Evolutionary conservation across 1,140 invertebrate genomes (phyloP).

Genomic region (Thrips palmi): DNA sequence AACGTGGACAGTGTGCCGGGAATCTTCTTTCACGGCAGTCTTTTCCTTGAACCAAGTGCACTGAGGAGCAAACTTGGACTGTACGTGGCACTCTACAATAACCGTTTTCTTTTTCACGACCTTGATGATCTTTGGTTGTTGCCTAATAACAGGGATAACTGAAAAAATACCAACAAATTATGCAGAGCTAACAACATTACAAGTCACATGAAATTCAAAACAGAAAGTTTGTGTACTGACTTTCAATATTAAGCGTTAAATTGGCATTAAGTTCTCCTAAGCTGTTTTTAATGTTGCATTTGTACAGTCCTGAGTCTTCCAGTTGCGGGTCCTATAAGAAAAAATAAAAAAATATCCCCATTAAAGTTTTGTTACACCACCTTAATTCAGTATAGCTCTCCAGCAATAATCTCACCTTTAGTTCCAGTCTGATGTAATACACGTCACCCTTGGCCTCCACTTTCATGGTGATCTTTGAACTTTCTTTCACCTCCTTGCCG

Average conservation of each 20-base stretch:
- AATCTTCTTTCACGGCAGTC: slow-evolving; percentile 53
- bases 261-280: slow-evolving; percentile 93
- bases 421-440: slow-evolving; percentile 76
- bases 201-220: background rate
- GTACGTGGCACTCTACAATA: slow-evolving; percentile 75
- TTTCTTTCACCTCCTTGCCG: slow-evolving; percentile 55
- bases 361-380: slow-evolving; percentile 10
- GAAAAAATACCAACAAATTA: slow-evolving; percentile 19
- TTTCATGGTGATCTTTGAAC: slow-evolving; percentile 55
- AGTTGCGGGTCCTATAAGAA: slow-evolving; percentile 60
- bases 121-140: slow-evolving; percentile 75
- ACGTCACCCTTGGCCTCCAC: slow-evolving; percentile 66
- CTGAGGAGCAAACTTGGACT: slow-evolving; percentile 71
- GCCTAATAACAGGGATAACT: slow-evolving; percentile 87
- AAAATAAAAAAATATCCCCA: background rate
- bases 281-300: slow-evolving; percentile 92
- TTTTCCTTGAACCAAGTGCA: slow-evolving; percentile 81
- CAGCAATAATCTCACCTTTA: slow-evolving; percentile 36
- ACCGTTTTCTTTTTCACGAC: slow-evolving; percentile 78
- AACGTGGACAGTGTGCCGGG: slow-evolving; percentile 51
- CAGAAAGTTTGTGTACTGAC: slow-evolving; percentile 43
- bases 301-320: slow-evolving; percentile 93
- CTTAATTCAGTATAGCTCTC: background rate
- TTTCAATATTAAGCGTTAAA: slow-evolving; percentile 92
- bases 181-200: background rate